These are phyloP conservation scores for Ephydatia muelleri DNA, from an alignment of 37 sponge, comb jelly and placozoan species.

Conservation along the genomic window DNA sequence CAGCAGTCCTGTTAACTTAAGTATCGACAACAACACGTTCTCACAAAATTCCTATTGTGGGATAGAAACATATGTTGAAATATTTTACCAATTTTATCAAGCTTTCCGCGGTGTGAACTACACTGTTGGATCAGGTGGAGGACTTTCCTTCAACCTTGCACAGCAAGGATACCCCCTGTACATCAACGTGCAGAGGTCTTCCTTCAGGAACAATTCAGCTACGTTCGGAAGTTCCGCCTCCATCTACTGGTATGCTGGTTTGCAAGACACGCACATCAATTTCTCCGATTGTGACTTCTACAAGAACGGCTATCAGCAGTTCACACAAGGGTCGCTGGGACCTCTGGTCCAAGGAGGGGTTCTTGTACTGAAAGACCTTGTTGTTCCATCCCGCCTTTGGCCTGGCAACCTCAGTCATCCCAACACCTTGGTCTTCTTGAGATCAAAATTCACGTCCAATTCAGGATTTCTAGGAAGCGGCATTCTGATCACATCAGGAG, in stretches of 20 bases:
- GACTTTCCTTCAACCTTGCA: slow-evolving; percentile 36
- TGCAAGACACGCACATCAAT: neutral
- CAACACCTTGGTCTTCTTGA: neutral
- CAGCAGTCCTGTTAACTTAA: neutral
- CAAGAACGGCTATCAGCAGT: slow-evolving; percentile 1
- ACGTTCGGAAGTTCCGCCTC: slow-evolving; percentile 33
- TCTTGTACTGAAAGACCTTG: neutral
- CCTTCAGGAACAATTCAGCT: slow-evolving; percentile 50
- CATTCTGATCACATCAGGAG: slow-evolving; percentile 7
- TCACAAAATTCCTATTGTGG: slow-evolving; percentile 47
- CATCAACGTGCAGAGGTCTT: neutral
- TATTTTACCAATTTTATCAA: slow-evolving; percentile 8
- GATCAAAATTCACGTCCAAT: slow-evolving; percentile 10
- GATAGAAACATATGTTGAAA: neutral
- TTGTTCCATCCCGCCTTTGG: neutral
- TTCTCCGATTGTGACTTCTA: slow-evolving; percentile 33
- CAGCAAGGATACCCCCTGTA: slow-evolving; percentile 31
- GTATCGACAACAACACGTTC: slow-evolving; percentile 26
- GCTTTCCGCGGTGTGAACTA: neutral
- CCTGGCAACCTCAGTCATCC: neutral
- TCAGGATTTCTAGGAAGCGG: neutral
- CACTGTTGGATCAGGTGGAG: slow-evolving; percentile 52
- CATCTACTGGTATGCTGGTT: slow-evolving; percentile 29
- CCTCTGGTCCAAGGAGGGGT: neutral
- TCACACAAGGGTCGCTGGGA: neutral